phyloP scores from a whole-genome alignment of 2,888 invertebrate species.

The Conops quadrifasciatus region DNA sequence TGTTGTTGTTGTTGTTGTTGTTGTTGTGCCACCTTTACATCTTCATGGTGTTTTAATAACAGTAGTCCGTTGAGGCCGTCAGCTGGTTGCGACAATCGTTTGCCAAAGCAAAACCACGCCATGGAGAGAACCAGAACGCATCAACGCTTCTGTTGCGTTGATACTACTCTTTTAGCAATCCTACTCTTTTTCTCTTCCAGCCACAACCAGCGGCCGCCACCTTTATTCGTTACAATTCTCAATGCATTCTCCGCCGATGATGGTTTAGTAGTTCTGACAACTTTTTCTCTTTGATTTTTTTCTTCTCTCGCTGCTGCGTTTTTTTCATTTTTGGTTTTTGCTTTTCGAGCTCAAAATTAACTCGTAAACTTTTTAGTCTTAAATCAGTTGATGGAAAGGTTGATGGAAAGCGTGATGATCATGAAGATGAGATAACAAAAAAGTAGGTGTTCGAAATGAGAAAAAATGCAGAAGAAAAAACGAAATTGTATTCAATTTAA shows the following conservation, averaged over 20 bases:
- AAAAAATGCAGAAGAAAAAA: background rate
- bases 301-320: background rate
- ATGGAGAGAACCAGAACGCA: too few relatives aligned
- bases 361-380: conserved; percentile 35
- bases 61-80: background rate
- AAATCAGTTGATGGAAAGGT: conserved; percentile 30
- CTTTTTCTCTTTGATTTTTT: background rate
- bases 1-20: conserved; percentile 28
- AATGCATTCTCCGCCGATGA: background rate
- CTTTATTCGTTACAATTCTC: conserved; percentile 24
- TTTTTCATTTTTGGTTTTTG: conserved; percentile 12
- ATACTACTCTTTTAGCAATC: background rate
- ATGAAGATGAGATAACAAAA: conserved; percentile 21
- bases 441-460: background rate
- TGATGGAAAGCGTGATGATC: conserved; percentile 20
- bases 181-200: background rate
- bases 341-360: conserved; percentile 26
- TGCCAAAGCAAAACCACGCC: conserved; percentile 15
- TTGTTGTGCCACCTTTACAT: background rate
- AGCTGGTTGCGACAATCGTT: background rate
- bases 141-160: background rate
- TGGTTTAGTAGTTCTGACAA: too few relatives aligned
- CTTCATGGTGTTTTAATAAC: background rate
- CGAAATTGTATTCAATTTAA: conserved; percentile 13
- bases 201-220: background rate